Evolutionary conservation across 1,140 invertebrate genomes (phyloP).

Genomic region (Tetramorium parvispinum): DNA sequence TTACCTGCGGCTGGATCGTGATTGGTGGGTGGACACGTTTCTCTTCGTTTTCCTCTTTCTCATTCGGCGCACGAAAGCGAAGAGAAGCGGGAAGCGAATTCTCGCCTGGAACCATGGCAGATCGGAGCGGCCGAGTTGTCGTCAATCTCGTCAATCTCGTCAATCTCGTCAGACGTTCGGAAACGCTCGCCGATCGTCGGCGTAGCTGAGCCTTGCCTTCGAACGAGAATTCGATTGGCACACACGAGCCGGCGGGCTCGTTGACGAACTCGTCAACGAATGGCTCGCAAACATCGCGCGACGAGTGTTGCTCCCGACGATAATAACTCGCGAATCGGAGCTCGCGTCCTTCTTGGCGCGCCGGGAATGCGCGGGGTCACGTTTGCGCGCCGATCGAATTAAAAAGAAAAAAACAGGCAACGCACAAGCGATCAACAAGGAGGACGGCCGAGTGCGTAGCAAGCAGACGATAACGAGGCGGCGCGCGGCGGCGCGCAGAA

Average conservation of each 20-base stretch:
- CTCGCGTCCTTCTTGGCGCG: conserved; percentile 37
- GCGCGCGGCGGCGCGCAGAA: conserved; percentile 7
- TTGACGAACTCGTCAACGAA: conserved; percentile 10
- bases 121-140: not conserved
- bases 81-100: not conserved
- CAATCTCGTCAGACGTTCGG: no score
- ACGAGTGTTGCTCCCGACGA: conserved; percentile 26
- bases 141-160: not conserved
- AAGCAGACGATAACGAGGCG: conserved; percentile 53
- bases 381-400: conserved; percentile 37
- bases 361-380: conserved; percentile 18
- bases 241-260: not conserved
- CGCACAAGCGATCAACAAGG: conserved; percentile 17
- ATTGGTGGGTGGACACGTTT: not conserved
- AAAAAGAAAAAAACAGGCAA: conserved; percentile 15
- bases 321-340: conserved; percentile 40
- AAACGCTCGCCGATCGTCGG: not conserved
- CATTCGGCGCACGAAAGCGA: not conserved
- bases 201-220: not conserved
- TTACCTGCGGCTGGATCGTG: not conserved
- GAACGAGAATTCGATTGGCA: not conserved
- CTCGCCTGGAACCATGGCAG: not conserved
- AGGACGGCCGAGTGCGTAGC: conserved; percentile 37
- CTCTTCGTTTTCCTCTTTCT: not conserved
- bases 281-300: conserved; percentile 31